Percentiles rank a stretch among this genome's conserved stretches.
These are phyloP conservation scores for Amphipoea oculea DNA, from an alignment of 2,888 invertebrate species.

Conservation along the genomic window DNA sequence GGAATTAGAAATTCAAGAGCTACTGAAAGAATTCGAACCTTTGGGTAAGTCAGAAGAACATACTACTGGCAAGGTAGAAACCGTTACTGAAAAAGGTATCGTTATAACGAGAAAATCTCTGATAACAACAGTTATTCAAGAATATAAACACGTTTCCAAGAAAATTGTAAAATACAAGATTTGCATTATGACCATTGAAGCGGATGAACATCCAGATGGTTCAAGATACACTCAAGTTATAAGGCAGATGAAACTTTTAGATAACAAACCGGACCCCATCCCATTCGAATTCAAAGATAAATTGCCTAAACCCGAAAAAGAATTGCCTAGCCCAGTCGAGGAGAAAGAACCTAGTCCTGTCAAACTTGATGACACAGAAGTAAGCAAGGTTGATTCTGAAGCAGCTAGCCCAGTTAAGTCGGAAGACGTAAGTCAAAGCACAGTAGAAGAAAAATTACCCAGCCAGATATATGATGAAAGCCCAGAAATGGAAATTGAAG, in stretches of 20 bases:
- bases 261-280: constrained; percentile 34
- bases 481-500: constrained; percentile 27
- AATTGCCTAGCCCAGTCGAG: neutral
- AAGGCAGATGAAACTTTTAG: constrained; percentile 42
- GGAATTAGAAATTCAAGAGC: constrained; percentile 33
- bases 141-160: constrained; percentile 14
- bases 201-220: constrained; percentile 46
- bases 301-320: constrained; percentile 12
- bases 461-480: constrained; percentile 29
- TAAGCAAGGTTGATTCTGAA: constrained; percentile 10
- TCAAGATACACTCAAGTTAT: constrained; percentile 20
- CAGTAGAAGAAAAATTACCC: constrained; percentile 37
- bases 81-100: constrained; percentile 27
- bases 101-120: constrained; percentile 28
- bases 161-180: constrained; percentile 33
- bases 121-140: constrained; percentile 48
- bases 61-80: constrained; percentile 21
- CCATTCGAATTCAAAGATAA: constrained; percentile 49
- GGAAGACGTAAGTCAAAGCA: constrained; percentile 40
- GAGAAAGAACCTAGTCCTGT: constrained; percentile 25
- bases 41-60: constrained; percentile 39
- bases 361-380: constrained; percentile 5
- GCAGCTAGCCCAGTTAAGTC: constrained; percentile 11
- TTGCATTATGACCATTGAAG: constrained; percentile 31
- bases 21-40: constrained; percentile 32